Conservation (phyloP, 2,797 vertebrate genomes). For the Aplochiton taeniatus region DNA sequence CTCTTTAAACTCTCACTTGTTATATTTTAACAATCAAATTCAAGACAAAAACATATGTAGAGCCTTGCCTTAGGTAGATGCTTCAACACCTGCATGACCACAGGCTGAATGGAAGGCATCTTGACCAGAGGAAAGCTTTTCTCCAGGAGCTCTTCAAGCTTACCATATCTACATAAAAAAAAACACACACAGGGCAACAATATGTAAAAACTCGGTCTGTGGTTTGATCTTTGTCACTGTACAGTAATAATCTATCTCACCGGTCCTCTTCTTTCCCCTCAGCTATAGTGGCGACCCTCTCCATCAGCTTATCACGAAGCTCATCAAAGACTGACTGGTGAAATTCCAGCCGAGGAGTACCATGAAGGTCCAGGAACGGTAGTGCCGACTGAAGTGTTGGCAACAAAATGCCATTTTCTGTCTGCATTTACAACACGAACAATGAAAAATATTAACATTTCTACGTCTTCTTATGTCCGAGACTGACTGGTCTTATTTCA, state of each 20-base stretch:
- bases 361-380: slow-evolving; percentile 95
- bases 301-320: slow-evolving; percentile 93
- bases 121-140: slow-evolving; percentile 98
- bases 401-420: slow-evolving; percentile 94
- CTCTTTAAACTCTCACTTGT: no score
- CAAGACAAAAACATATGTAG: not conserved
- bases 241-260: slow-evolving; percentile 58
- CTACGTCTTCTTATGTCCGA: no score
- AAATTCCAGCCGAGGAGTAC: slow-evolving; percentile 95
- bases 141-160: slow-evolving; percentile 93
- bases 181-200: not conserved
- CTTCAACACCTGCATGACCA: slow-evolving; percentile 98
- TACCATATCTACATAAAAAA: slow-evolving; percentile 80
- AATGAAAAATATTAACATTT: not conserved
- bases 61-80: slow-evolving; percentile 90
- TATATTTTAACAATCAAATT: no score
- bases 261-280: slow-evolving; percentile 93
- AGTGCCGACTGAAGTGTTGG: slow-evolving; percentile 95
- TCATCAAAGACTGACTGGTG: slow-evolving; percentile 98
- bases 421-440: slow-evolving; percentile 62
- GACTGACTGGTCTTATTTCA: no score
- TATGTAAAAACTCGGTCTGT: not conserved
- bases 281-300: slow-evolving; percentile 89
- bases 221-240: not conserved
- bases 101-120: slow-evolving; percentile 95